phyloP scores from a whole-genome alignment of 1,140 invertebrate species.

The Cheumatopsyche charites region DNA sequence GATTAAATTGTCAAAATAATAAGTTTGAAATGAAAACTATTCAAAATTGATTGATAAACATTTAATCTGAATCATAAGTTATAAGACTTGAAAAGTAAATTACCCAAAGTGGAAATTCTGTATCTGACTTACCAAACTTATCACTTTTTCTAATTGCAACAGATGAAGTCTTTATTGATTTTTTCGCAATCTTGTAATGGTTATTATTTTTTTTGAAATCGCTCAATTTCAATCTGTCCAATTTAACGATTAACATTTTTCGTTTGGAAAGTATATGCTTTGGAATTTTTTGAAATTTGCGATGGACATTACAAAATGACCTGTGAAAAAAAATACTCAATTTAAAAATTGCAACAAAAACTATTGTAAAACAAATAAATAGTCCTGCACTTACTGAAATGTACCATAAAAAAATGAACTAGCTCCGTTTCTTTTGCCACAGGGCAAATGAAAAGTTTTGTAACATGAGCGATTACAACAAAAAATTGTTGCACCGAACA shows the following conservation, averaged over 20 bases:
- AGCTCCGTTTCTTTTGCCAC: slow-evolving; percentile 5
- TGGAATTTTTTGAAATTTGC: slow-evolving; percentile 13
- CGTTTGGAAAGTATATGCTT: background rate
- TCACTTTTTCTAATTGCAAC: too few relatives aligned
- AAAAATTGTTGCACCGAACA: slow-evolving; percentile 2
- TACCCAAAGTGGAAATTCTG: too few relatives aligned
- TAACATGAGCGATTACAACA: slow-evolving; percentile 1
- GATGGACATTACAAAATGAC: slow-evolving; percentile 28
- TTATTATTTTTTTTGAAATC: background rate
- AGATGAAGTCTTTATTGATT: too few relatives aligned
- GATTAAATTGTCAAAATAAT: too few relatives aligned
- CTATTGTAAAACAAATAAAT: background rate
- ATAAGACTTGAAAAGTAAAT: too few relatives aligned
- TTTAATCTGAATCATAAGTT: too few relatives aligned
- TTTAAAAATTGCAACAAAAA: background rate
- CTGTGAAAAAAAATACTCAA: slow-evolving; percentile 5
- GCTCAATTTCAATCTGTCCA: background rate
- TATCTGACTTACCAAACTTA: too few relatives aligned
- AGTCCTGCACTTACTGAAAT: slow-evolving; percentile 13
- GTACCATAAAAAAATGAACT: slow-evolving; percentile 7
- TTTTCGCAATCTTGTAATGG: too few relatives aligned
- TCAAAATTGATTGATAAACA: too few relatives aligned
- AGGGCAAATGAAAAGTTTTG: slow-evolving; percentile 10
- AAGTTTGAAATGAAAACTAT: too few relatives aligned
- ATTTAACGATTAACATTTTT: background rate